Conservation (phyloP, 2,888 invertebrate genomes). For the Aphelenchoides bicaudatus region DNA sequence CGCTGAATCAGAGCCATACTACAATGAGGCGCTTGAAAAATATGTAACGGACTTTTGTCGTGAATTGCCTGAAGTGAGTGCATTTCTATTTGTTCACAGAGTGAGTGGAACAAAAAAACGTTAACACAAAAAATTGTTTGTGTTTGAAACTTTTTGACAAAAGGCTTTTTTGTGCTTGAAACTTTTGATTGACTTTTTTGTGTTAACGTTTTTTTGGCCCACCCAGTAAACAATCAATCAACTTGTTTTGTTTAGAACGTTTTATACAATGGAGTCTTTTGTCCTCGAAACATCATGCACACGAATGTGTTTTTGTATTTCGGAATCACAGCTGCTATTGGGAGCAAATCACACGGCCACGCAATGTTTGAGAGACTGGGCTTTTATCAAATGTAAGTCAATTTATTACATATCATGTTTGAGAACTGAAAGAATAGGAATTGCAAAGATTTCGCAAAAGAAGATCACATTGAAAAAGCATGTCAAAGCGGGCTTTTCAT, state of each 20-base stretch:
- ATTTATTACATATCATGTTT: slow-evolving; percentile 14
- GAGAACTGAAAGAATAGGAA: neutral
- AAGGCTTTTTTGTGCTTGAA: no score
- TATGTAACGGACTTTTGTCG: slow-evolving; percentile 29
- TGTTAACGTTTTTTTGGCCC: slow-evolving; percentile 7
- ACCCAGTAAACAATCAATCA: no score
- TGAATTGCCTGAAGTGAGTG: neutral
- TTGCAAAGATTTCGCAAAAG: neutral
- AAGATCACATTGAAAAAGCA: neutral
- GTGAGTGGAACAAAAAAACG: neutral
- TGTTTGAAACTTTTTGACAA: no score
- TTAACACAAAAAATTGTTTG: no score
- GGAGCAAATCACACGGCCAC: slow-evolving; percentile 29
- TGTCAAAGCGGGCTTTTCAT: neutral
- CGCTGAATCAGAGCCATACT: slow-evolving; percentile 31
- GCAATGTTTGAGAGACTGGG: slow-evolving; percentile 41
- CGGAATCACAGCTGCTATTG: slow-evolving; percentile 43
- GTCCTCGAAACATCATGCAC: slow-evolving; percentile 38
- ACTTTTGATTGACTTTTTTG: neutral
- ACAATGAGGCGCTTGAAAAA: slow-evolving; percentile 26
- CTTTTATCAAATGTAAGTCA: slow-evolving; percentile 47
- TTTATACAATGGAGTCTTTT: slow-evolving; percentile 30
- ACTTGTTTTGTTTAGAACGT: slow-evolving; percentile 23
- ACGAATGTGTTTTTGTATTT: slow-evolving; percentile 45
- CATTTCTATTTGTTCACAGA: neutral